These are phyloP conservation scores for Eilema griseolum DNA, from an alignment of 2,888 invertebrate genomes.

Conservation along the genomic window DNA sequence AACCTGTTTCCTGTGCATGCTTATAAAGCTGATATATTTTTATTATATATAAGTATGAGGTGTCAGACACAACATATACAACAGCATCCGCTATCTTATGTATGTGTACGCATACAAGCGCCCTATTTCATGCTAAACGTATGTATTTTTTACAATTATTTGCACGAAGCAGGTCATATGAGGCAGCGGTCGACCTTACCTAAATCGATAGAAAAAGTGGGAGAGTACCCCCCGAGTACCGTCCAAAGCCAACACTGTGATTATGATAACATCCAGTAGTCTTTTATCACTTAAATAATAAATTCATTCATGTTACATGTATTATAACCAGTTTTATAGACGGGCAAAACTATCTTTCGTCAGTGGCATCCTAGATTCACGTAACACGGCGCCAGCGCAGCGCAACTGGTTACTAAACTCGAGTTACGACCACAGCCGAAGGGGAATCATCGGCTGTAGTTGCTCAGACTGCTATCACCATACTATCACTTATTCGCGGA, in stretches of 20 bases:
- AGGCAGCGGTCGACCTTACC: no score
- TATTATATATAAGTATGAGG: no score
- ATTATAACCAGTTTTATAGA: neutral
- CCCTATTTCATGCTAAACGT: no score
- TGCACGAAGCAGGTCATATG: no score
- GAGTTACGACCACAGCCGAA: neutral
- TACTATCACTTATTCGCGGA: slow-evolving; percentile 4
- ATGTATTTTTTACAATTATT: neutral
- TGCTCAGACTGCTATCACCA: neutral
- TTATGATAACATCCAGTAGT: neutral
- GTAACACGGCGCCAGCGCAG: neutral
- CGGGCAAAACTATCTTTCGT: slow-evolving; percentile 2
- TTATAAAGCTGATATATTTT: no score
- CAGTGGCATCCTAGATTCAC: slow-evolving; percentile 4
- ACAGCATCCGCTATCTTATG: no score
- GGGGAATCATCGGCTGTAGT: neutral
- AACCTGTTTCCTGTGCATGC: no score
- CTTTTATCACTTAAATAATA: neutral
- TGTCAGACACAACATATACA: no score
- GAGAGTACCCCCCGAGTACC: no score
- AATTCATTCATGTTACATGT: neutral
- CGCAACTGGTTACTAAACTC: slow-evolving; percentile 1
- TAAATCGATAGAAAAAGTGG: no score
- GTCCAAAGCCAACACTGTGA: no score
- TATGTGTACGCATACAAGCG: no score